Evolutionary conservation across 2,888 invertebrate species (phyloP).

Genomic region (Tetranychus truncatus): DNA sequence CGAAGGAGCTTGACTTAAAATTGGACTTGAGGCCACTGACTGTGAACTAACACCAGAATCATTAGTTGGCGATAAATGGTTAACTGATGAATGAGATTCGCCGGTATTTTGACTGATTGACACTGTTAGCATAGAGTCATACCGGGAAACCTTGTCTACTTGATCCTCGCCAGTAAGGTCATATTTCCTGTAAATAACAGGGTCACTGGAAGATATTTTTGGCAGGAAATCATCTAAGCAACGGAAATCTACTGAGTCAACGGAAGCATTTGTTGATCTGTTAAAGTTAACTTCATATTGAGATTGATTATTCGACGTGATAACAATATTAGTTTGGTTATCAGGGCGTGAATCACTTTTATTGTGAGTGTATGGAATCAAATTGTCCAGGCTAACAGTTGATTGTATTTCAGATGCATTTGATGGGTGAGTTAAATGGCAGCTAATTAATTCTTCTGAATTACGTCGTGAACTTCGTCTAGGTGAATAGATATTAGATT

Average conservation of each 20-base stretch:
- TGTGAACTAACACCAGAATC: slow-evolving; percentile 5
- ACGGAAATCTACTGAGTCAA: neutral
- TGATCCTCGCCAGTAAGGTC: no score
- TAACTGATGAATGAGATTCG: no score
- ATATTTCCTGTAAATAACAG: neutral
- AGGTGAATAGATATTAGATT: neutral
- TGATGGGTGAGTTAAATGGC: neutral
- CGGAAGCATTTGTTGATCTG: neutral
- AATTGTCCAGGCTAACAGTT: slow-evolving; percentile 1
- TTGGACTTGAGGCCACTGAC: slow-evolving; percentile 1
- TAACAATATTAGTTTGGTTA: neutral
- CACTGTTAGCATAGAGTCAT: no score
- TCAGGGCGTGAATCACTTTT: neutral
- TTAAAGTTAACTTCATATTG: no score
- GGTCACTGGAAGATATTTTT: neutral
- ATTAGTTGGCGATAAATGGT: neutral
- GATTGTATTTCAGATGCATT: neutral
- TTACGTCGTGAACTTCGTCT: neutral
- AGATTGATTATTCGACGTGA: neutral
- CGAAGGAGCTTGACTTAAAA: neutral
- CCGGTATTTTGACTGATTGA: no score
- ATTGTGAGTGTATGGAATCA: neutral
- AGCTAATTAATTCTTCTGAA: neutral
- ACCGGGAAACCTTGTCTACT: no score
- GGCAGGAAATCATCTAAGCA: neutral